Evolutionary conservation across 2,113 vertebrate genomes (phyloP).

Genomic region (Rhadina sibilatrix): DNA sequence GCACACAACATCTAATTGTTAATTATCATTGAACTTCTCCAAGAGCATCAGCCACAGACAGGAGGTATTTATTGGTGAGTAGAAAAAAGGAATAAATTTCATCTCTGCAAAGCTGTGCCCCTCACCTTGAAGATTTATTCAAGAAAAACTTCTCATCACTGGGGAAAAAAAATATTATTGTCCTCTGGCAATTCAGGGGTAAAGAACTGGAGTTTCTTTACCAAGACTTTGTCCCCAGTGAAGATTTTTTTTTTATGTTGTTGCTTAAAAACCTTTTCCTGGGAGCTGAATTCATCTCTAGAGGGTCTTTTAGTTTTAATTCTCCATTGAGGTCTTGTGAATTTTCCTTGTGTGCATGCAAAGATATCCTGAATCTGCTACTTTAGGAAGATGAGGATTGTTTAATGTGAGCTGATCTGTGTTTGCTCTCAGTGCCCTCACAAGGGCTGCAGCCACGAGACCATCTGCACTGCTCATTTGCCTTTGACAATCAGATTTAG

Average conservation of each 20-base stretch:
- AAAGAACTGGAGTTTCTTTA: not conserved
- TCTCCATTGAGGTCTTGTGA: not conserved
- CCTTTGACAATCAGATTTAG: slow-evolving; percentile 21
- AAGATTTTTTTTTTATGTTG: not conserved
- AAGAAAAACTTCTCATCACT: not conserved
- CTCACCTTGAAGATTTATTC: not conserved
- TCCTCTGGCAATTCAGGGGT: not conserved
- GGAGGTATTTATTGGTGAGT: not conserved
- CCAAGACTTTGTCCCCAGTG: not conserved
- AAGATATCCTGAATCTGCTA: not conserved
- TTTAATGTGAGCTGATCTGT: not conserved
- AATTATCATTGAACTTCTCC: not conserved
- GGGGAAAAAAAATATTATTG: not conserved
- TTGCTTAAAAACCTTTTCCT: not conserved
- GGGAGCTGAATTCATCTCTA: not conserved
- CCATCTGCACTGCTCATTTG: slow-evolving; percentile 36
- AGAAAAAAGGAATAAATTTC: not conserved
- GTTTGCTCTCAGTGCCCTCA: slow-evolving; percentile 65
- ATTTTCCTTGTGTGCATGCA: not conserved
- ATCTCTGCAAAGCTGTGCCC: not conserved
- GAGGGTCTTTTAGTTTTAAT: not conserved
- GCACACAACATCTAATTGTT: not conserved
- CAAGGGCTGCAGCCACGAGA: slow-evolving; percentile 48
- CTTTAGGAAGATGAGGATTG: not conserved
- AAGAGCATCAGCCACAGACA: not conserved